phyloP scores from a whole-genome alignment of 2,797 vertebrate genomes.

The Typhlichthys eigenmanni region DNA sequence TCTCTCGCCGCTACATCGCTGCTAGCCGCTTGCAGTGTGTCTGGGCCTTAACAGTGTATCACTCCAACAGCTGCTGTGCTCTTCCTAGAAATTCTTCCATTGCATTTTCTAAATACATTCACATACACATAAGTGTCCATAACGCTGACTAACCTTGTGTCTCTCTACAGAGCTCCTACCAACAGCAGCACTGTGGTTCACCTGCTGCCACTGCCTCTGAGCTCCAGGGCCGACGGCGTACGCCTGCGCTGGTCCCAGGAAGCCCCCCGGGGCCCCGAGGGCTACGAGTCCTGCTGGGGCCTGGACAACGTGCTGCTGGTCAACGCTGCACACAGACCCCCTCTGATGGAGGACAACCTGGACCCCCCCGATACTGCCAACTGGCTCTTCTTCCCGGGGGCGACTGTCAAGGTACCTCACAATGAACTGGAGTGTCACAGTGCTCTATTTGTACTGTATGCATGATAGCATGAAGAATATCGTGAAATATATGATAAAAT shows the following conservation, averaged over 20 bases:
- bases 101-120: neutral
- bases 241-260: conserved; percentile 94
- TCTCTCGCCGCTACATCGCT: no score
- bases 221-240: conserved; percentile 81
- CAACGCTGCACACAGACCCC: conserved; percentile 87
- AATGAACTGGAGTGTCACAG: neutral
- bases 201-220: conserved; percentile 87
- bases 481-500: no score
- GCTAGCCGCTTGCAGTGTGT: no score
- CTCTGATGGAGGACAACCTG: conserved; percentile 91
- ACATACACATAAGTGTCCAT: neutral
- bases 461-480: no score
- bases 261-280: conserved; percentile 80
- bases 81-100: no score
- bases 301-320: conserved; percentile 92
- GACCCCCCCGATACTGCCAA: conserved; percentile 96
- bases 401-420: conserved; percentile 90
- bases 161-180: conserved; percentile 85
- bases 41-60: no score
- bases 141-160: neutral
- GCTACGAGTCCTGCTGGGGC: conserved; percentile 97
- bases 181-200: conserved; percentile 93
- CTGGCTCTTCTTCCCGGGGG: conserved; percentile 99
- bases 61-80: no score
- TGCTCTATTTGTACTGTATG: no score